Percentiles rank a stretch among this genome's conserved stretches.
These are phyloP conservation scores for Ennomos quercinarius DNA, from an alignment of 2,888 invertebrate genomes.

Conservation along the genomic window DNA sequence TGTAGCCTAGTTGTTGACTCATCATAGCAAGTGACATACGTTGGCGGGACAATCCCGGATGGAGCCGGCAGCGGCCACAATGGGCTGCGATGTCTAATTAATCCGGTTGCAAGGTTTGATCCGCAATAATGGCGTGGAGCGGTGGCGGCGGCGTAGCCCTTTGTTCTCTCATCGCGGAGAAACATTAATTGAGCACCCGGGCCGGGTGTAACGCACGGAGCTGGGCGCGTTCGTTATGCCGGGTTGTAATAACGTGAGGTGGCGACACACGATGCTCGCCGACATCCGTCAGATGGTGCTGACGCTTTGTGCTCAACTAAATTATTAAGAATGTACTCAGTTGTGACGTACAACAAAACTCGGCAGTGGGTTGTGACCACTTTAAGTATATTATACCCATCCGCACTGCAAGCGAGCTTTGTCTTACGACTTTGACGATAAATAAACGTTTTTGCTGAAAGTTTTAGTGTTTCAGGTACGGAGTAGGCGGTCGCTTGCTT, in stretches of 20 bases:
- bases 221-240: not conserved
- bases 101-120: constrained; percentile 9
- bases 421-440: constrained; percentile 5
- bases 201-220: not conserved
- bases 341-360: constrained; percentile 2
- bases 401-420: not conserved
- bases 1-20: no score
- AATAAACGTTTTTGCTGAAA: constrained; percentile 1
- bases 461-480: not conserved
- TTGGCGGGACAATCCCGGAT: not conserved
- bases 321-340: not conserved
- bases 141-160: no score
- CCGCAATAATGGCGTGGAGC: constrained; percentile 1
- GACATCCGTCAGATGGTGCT: constrained; percentile 1
- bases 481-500: not conserved
- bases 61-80: not conserved
- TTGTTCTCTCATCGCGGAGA: not conserved
- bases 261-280: constrained; percentile 1
- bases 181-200: not conserved
- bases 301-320: constrained; percentile 13
- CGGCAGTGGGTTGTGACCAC: constrained; percentile 1
- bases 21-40: not conserved
- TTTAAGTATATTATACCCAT: not conserved
- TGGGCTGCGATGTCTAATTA: not conserved
- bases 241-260: constrained; percentile 3